These are phyloP conservation scores for Drosophila nigrodunni DNA, from an alignment of 1,140 invertebrate genomes.

Conservation along the genomic window DNA sequence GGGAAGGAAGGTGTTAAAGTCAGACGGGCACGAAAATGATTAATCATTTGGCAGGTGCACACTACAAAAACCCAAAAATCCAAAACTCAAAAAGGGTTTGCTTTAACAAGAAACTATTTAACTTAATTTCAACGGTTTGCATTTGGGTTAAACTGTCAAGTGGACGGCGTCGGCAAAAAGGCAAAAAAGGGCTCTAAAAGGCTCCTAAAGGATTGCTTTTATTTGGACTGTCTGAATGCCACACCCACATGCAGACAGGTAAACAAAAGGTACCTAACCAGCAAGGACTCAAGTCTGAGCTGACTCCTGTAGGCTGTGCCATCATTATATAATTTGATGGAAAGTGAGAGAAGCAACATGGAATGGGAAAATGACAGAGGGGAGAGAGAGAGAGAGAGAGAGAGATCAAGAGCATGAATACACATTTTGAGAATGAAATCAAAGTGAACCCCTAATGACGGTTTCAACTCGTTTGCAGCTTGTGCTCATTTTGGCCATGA, in stretches of 20 bases:
- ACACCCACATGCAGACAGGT: constrained; percentile 50
- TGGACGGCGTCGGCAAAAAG: constrained; percentile 39
- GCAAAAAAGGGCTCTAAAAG: constrained; percentile 42
- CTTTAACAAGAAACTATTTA: constrained; percentile 82
- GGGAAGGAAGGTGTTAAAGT: constrained; percentile 57
- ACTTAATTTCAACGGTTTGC: constrained; percentile 76
- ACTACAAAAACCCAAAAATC: not conserved
- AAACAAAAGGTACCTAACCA: constrained; percentile 60
- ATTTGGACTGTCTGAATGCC: constrained; percentile 60
- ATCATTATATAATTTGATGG: constrained; percentile 81
- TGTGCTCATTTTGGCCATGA: constrained; percentile 47
- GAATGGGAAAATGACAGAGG: not conserved
- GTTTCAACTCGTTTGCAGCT: constrained; percentile 63
- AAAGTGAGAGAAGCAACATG: constrained; percentile 46
- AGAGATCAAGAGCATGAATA: no score
- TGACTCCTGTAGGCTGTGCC: constrained; percentile 55
- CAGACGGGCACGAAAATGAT: constrained; percentile 67
- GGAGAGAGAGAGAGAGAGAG: no score
- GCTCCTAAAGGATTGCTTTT: constrained; percentile 64
- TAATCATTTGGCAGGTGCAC: constrained; percentile 81
- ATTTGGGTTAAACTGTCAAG: constrained; percentile 81
- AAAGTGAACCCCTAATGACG: constrained; percentile 43
- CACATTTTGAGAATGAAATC: constrained; percentile 38
- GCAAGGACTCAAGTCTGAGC: constrained; percentile 36
- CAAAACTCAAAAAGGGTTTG: constrained; percentile 57